Conservation (phyloP, 2,888 invertebrate species). For the Halictus quadricinctus region DNA sequence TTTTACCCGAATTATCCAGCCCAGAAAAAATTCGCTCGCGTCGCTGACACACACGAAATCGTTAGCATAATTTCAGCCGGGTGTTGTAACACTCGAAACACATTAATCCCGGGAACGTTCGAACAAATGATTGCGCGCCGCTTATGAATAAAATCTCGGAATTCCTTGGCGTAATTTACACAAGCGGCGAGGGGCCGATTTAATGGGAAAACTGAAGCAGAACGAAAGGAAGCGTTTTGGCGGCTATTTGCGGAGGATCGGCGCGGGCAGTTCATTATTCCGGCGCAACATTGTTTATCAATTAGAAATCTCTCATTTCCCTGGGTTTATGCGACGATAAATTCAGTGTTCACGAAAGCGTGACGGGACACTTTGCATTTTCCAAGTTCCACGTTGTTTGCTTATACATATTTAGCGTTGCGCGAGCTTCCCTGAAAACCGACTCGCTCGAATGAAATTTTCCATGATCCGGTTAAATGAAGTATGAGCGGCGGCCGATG, state of each 20-base stretch:
- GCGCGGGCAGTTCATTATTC: neutral
- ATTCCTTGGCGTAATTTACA: neutral
- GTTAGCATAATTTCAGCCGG: neutral
- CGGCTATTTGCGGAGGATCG: neutral
- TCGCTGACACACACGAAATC: neutral
- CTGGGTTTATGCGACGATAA: neutral
- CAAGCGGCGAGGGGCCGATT: neutral
- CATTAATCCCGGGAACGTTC: neutral
- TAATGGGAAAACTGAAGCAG: neutral
- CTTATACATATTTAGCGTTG: neutral
- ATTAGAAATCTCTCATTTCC: constrained; percentile 7
- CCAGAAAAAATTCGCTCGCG: neutral
- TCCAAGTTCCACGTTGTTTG: constrained; percentile 19
- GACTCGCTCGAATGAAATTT: constrained; percentile 28
- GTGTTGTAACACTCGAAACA: neutral
- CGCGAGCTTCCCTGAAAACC: constrained; percentile 6
- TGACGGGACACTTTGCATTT: constrained; percentile 5
- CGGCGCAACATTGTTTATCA: constrained; percentile 20
- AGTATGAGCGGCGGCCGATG: neutral
- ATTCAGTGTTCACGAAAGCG: constrained; percentile 33
- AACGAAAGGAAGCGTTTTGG: neutral
- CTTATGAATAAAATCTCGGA: neutral
- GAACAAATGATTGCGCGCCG: neutral
- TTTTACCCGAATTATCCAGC: neutral
- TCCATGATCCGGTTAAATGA: constrained; percentile 18